Conservation (phyloP, 2,113 vertebrate species). For the Pangasianodon gigas region DNA sequence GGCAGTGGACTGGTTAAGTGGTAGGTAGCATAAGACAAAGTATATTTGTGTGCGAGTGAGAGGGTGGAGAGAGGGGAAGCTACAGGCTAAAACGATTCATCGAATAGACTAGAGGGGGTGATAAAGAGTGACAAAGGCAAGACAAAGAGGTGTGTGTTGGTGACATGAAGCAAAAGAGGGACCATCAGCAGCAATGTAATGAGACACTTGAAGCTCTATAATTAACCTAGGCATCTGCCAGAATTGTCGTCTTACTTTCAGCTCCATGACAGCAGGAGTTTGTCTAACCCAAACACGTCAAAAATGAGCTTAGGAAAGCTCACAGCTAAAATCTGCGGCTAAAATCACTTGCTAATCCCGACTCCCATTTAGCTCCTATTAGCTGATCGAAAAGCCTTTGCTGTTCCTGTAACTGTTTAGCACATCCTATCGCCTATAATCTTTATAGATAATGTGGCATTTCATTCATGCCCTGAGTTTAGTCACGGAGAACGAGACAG, state of each 20-base stretch:
- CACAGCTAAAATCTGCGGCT: background rate
- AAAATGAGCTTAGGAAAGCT: background rate
- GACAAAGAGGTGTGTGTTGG: conserved; percentile 38
- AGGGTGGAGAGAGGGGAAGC: background rate
- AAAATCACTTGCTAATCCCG: background rate
- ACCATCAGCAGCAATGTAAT: conserved; percentile 31
- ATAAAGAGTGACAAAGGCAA: conserved; percentile 29
- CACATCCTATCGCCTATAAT: conserved; percentile 8
- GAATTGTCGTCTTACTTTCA: conserved; percentile 25
- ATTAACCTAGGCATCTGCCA: conserved; percentile 43
- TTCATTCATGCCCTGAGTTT: background rate
- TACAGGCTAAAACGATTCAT: conserved; percentile 5
- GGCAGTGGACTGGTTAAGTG: conserved; percentile 43
- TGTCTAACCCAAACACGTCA: background rate
- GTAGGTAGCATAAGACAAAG: conserved; percentile 38
- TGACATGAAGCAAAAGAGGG: conserved; percentile 18
- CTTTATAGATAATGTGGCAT: background rate
- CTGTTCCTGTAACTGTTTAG: conserved; percentile 1
- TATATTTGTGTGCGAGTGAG: conserved; percentile 11
- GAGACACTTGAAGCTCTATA: conserved; percentile 43
- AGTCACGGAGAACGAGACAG: background rate
- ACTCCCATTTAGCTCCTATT: background rate
- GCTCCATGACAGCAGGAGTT: conserved; percentile 28
- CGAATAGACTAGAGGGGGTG: conserved; percentile 13
- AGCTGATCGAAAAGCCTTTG: background rate